Evolutionary conservation across 2,113 vertebrate genomes (phyloP), one percentile per base, ranked within the genome.

Genomic region (Panthera tigris): DNA sequence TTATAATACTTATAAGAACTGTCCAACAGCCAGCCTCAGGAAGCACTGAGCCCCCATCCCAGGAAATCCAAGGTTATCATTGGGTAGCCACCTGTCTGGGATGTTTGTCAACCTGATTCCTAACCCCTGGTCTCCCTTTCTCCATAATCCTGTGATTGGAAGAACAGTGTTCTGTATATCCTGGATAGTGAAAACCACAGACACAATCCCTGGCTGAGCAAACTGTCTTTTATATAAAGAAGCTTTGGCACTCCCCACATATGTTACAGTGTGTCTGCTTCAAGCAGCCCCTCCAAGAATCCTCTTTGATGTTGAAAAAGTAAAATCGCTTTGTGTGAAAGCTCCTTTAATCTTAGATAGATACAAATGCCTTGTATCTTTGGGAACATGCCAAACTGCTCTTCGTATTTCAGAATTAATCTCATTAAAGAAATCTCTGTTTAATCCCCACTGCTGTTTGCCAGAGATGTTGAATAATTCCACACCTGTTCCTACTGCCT

Each of bases 311-410:
- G 91, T 39, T 89, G 81, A 95, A 89, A 97, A 97, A 79, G 45
- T 95, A 73, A 97, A 92, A 97, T 63, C 90, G 94, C 91, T 97
- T 74, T 31, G 52, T 92, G 65, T 55, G 36, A 95, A 97, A 96
- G 78, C 39, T 86, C 94, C 63, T 98, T 92, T 92, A 96, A 97
- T 93, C 61, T 83, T 94, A 92, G 74, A 92, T 95, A 97, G 95
- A 93, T 39, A 98, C 50, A 97, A 95, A 93, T 97, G 85, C 74
- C 69, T 91, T 97, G 71, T 97, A 48, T 94, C 88, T 98, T 97
- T 74, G 65, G 93, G 65, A 87, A 50, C 91, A 82, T 29, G 82
- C 52, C 81, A 96, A 95, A 79, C 33, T 5, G 21, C 52, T 97
- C 76, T 93, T 81, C 0, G 31, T 3, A 10, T 3, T 14, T 88